phyloP scores from a whole-genome alignment of 2,888 invertebrate species.

The Cantharis rufa region DNA sequence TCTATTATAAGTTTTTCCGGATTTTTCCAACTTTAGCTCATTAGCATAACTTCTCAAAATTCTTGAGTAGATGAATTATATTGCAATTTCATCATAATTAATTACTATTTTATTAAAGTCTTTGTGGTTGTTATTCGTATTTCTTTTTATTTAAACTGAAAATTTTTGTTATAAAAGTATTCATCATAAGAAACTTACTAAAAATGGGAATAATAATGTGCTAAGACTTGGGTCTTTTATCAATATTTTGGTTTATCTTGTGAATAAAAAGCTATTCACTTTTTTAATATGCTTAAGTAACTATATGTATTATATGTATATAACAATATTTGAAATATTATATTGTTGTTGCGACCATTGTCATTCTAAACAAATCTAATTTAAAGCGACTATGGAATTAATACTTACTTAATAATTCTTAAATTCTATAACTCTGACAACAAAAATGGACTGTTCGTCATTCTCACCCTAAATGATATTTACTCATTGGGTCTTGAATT shows the following conservation, averaged over 20 bases:
- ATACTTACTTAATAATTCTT: too few relatives aligned
- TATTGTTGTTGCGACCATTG: too few relatives aligned
- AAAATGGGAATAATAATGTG: background rate
- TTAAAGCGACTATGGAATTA: too few relatives aligned
- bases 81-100: background rate
- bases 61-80: background rate
- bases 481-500: too few relatives aligned
- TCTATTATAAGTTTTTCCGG: background rate
- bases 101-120: background rate
- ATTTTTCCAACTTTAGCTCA: background rate
- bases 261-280: background rate
- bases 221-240: background rate
- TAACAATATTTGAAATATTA: too few relatives aligned
- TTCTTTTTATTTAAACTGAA: background rate
- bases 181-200: background rate
- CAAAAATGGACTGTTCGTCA: too few relatives aligned
- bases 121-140: background rate
- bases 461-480: too few relatives aligned
- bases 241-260: background rate
- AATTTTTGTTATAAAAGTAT: background rate
- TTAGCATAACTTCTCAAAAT: background rate
- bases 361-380: too few relatives aligned
- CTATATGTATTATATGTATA: too few relatives aligned
- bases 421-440: too few relatives aligned
- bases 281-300: too few relatives aligned